These are phyloP conservation scores for Apodemus agrarius DNA, from an alignment of 2,797 vertebrate species.

Conservation along the genomic window DNA sequence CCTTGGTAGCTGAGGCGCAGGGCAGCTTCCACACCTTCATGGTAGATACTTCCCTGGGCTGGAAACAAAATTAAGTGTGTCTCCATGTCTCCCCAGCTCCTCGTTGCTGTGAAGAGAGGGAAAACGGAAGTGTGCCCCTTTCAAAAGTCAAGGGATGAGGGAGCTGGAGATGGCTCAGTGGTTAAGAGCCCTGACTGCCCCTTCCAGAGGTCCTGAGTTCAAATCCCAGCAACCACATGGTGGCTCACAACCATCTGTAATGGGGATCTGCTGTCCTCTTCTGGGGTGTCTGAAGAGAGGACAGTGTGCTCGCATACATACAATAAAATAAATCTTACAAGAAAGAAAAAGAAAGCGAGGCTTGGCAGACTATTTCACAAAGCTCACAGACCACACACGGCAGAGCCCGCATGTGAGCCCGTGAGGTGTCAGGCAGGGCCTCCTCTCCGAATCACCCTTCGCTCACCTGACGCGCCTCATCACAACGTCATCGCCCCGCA, in stretches of 20 bases:
- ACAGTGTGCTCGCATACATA: neutral
- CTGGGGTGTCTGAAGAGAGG: neutral
- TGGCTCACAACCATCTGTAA: neutral
- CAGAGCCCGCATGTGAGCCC: neutral
- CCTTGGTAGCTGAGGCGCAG: accelerated
- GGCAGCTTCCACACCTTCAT: accelerated
- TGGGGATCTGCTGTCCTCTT: neutral
- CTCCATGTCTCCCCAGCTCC: neutral
- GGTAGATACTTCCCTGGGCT: neutral
- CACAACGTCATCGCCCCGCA: neutral
- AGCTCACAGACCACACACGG: neutral
- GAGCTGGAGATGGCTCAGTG: neutral
- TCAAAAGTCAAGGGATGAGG: neutral
- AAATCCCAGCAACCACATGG: no score
- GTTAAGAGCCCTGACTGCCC: neutral
- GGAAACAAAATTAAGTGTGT: neutral
- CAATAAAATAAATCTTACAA: no score
- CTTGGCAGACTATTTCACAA: neutral
- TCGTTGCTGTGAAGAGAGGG: neutral
- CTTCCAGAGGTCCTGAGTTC: neutral
- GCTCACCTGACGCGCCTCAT: neutral
- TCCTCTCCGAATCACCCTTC: neutral
- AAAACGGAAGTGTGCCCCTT: neutral
- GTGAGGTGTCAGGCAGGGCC: accelerated
- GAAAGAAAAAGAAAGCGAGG: neutral